Conservation (phyloP, 2,797 vertebrate genomes). For the Galagoides demidoff region DNA sequence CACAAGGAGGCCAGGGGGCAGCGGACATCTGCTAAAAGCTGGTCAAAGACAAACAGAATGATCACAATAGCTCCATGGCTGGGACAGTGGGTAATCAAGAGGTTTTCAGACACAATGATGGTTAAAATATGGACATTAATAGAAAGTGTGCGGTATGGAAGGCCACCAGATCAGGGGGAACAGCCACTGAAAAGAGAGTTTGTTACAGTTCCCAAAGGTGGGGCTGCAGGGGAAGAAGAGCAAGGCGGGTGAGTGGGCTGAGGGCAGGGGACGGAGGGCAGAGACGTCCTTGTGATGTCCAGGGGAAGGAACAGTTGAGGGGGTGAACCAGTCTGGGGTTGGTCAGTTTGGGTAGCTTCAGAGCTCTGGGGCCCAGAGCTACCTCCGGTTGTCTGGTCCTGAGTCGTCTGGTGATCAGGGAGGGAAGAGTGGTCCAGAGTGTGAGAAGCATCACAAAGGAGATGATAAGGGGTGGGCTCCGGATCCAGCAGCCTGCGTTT, state of each 20-base stretch:
- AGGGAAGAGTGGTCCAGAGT: background rate
- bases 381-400: background rate
- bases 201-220: background rate
- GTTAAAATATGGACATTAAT: background rate
- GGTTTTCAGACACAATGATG: background rate
- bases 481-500: background rate
- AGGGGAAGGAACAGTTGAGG: background rate
- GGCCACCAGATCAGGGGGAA: background rate
- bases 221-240: background rate
- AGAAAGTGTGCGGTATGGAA: background rate
- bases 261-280: background rate
- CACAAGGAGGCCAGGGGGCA: background rate
- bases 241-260: background rate
- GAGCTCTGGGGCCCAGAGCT: background rate
- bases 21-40: background rate
- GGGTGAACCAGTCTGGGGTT: background rate
- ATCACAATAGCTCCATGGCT: accelerated
- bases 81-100: background rate
- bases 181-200: background rate
- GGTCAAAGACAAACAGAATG: accelerated
- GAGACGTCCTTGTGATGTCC: background rate
- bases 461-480: background rate
- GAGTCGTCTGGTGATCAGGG: background rate
- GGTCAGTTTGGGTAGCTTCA: background rate
- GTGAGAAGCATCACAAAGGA: background rate